phyloP scores from a whole-genome alignment of 2,888 invertebrate genomes.

The Ophion obscuratus region DNA sequence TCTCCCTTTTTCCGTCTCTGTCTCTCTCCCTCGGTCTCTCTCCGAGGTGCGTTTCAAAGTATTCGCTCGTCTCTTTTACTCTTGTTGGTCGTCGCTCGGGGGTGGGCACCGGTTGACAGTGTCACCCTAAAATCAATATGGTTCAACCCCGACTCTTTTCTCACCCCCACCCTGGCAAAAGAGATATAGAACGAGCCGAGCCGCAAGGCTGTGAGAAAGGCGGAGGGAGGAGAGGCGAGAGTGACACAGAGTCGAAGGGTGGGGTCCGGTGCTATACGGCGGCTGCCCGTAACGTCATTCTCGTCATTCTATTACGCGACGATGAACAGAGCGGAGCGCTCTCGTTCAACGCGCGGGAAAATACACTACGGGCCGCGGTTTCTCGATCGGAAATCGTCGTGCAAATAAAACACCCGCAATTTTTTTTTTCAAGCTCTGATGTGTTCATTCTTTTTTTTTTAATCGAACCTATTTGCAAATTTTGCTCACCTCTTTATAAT shows the following conservation, averaged over 20 bases:
- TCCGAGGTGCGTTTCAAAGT: conserved; percentile 1
- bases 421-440: neutral
- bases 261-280: conserved; percentile 74
- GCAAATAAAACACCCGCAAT: neutral
- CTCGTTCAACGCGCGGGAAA: neutral
- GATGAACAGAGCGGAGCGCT: conserved; percentile 65
- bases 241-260: conserved; percentile 74
- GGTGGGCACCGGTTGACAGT: conserved; percentile 85
- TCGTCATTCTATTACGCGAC: conserved; percentile 73
- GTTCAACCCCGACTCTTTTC: conserved; percentile 85
- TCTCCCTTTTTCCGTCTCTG: conserved; percentile 73
- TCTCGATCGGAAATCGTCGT: neutral
- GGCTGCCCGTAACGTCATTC: conserved; percentile 77
- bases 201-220: neutral
- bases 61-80: neutral
- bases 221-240: neutral
- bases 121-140: conserved; percentile 89
- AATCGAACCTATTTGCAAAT: neutral
- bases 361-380: neutral
- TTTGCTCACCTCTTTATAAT: no score
- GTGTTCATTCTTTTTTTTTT: neutral
- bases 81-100: conserved; percentile 82
- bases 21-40: conserved; percentile 76
- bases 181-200: conserved; percentile 14
- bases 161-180: conserved; percentile 79